Conservation (phyloP, 2,113 vertebrate genomes). For the Columba janthina region DNA sequence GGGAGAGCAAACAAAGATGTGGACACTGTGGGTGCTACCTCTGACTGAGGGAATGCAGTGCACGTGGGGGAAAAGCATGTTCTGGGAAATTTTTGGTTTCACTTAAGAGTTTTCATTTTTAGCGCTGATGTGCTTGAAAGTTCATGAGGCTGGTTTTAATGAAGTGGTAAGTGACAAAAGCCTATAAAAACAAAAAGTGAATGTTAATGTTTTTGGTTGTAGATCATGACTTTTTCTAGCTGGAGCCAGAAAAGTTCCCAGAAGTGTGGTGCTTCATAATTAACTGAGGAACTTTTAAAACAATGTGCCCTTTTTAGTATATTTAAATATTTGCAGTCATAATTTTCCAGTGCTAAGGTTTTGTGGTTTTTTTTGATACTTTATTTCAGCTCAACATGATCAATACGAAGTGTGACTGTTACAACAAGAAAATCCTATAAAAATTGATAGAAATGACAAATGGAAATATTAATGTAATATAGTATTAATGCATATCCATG, state of each 20-base stretch:
- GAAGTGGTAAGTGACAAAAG: neutral
- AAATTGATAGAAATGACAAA: neutral
- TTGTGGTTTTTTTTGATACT: neutral
- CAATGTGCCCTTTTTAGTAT: neutral
- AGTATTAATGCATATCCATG: neutral
- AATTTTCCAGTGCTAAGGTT: neutral
- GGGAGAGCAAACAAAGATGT: neutral
- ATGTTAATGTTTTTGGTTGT: neutral
- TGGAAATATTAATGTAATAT: neutral
- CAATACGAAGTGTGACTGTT: neutral
- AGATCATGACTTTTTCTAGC: neutral
- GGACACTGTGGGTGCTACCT: rapidly evolving
- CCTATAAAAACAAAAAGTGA: neutral
- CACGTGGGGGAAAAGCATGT: neutral
- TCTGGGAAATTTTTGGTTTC: neutral
- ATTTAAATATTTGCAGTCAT: neutral
- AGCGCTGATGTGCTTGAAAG: neutral
- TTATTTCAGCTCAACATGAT: neutral
- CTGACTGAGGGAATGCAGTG: neutral
- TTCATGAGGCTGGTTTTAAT: neutral
- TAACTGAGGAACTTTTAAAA: neutral
- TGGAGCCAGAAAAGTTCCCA: neutral
- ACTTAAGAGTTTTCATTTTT: neutral
- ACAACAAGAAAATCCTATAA: neutral
- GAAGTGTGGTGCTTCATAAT: neutral